phyloP scores from a whole-genome alignment of 2,113 vertebrate species.

The Lipotes vexillifer region DNA sequence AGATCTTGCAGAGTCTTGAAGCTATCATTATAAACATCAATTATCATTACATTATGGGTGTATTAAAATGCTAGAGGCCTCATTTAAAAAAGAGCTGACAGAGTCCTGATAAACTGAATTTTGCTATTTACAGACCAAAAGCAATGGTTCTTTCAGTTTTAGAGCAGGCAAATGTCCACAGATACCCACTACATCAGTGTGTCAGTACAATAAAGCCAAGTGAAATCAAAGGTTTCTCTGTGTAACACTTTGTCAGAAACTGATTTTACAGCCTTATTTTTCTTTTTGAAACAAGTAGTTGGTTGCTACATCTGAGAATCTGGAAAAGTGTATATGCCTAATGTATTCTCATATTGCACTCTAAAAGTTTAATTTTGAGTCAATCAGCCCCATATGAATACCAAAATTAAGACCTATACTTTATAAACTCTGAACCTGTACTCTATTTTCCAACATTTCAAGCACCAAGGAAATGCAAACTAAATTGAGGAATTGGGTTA shows the following conservation, averaged over 20 bases:
- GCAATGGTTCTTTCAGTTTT: neutral
- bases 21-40: neutral
- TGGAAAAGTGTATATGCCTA: neutral
- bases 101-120: neutral
- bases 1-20: neutral
- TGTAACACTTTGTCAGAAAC: neutral
- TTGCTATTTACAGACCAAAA: neutral
- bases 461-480: slow-evolving; percentile 51
- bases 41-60: neutral
- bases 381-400: slow-evolving; percentile 4
- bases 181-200: neutral
- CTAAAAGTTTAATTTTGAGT: slow-evolving; percentile 32
- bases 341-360: neutral
- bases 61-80: neutral
- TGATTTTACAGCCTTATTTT: neutral
- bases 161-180: neutral
- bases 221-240: neutral
- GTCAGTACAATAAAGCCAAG: slow-evolving; percentile 25
- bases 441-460: slow-evolving; percentile 39
- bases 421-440: slow-evolving; percentile 6
- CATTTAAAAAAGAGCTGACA: slow-evolving; percentile 3
- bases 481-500: slow-evolving; percentile 13
- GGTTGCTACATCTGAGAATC: neutral
- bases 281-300: slow-evolving; percentile 31
- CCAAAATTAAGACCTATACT: slow-evolving; percentile 27